These are phyloP conservation scores for Onychomys leucogaster DNA, from an alignment of 2,797 vertebrate genomes.

Conservation along the genomic window DNA sequence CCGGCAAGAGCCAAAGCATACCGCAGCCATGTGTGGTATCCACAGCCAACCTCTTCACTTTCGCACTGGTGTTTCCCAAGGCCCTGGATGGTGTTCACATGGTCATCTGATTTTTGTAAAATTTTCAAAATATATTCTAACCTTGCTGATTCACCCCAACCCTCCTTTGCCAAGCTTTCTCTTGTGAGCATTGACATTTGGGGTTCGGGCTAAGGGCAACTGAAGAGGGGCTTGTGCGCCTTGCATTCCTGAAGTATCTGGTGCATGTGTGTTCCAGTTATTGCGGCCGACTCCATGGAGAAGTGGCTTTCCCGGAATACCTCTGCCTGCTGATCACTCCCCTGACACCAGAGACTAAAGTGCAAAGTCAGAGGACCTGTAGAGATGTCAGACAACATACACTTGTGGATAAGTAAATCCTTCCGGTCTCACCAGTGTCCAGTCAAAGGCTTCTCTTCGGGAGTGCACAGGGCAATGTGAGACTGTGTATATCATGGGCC, in stretches of 20 bases:
- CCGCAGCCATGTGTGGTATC: background rate
- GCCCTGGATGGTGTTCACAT: background rate
- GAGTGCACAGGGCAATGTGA: background rate
- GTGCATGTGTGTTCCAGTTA: background rate
- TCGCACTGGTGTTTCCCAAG: background rate
- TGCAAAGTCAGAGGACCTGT: background rate
- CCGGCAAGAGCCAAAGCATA: background rate
- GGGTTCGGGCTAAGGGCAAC: background rate
- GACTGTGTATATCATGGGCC: background rate
- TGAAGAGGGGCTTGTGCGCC: background rate
- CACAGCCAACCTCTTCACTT: background rate
- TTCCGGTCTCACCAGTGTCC: background rate
- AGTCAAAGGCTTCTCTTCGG: background rate
- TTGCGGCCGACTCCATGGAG: background rate
- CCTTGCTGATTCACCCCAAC: background rate
- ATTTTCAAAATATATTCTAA: background rate
- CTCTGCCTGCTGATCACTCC: background rate
- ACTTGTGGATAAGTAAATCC: background rate
- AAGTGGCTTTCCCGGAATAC: background rate
- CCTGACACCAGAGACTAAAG: background rate
- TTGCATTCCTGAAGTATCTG: background rate
- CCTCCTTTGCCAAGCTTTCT: background rate
- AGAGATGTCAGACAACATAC: background rate
- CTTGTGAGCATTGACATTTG: background rate
- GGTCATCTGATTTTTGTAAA: background rate